These are phyloP conservation scores for Entosphenus tridentatus DNA, from an alignment of 2,113 vertebrate genomes.

Conservation along the genomic window DNA sequence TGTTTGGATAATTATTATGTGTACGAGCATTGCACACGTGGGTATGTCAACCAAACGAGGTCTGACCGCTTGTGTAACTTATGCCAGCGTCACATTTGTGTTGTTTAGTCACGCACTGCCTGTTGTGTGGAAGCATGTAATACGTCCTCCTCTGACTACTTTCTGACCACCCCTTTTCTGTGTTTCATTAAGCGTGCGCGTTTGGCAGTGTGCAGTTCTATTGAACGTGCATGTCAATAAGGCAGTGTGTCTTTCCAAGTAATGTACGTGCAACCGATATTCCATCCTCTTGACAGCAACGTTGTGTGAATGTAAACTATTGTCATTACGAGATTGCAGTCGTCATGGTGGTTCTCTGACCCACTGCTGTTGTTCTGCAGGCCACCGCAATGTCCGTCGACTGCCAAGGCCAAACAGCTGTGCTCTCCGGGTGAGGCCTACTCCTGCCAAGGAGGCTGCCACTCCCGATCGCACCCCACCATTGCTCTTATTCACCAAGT, in stretches of 20 bases:
- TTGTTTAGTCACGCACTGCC: too few species aligned
- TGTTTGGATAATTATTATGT: too few species aligned
- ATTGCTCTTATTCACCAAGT: not conserved
- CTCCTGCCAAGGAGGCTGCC: too few species aligned
- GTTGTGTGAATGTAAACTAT: not conserved
- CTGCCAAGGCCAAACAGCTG: slow-evolving; percentile 64
- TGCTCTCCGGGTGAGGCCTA: slow-evolving; percentile 65
- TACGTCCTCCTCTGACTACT: too few species aligned
- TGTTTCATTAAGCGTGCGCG: not conserved
- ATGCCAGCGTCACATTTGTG: too few species aligned
- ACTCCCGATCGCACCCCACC: not conserved
- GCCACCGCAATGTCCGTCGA: slow-evolving; percentile 97
- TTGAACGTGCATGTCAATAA: not conserved
- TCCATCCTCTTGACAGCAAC: not conserved
- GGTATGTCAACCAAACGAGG: too few species aligned
- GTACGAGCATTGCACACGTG: too few species aligned
- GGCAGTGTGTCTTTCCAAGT: not conserved
- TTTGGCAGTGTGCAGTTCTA: not conserved
- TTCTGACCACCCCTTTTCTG: too few species aligned
- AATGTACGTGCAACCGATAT: not conserved
- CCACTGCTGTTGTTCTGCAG: slow-evolving; percentile 22
- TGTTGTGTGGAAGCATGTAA: too few species aligned
- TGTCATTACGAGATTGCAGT: not conserved
- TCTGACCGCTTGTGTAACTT: too few species aligned
- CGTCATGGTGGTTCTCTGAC: not conserved